Evolutionary conservation across 2,113 vertebrate species (phyloP).

Genomic region (Odontesthes bonariensis): DNA sequence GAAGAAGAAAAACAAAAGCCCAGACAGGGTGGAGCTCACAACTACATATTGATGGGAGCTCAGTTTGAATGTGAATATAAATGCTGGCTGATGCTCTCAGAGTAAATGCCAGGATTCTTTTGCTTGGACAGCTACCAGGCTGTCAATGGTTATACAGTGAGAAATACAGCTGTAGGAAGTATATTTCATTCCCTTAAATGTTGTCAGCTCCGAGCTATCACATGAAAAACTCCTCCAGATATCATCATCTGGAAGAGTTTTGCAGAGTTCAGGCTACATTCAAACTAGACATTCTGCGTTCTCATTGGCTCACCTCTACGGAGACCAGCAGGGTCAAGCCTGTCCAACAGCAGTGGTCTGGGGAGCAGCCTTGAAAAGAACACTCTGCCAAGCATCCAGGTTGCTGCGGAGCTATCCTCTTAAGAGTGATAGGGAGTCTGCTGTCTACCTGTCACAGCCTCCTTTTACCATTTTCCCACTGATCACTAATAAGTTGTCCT

Average conservation of each 20-base stretch:
- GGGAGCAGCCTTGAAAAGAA: not conserved
- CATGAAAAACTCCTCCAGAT: not conserved
- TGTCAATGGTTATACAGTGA: not conserved
- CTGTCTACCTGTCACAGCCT: no score
- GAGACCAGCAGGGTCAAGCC: not conserved
- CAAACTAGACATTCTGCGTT: not conserved
- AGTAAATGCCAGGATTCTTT: not conserved
- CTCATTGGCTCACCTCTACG: not conserved
- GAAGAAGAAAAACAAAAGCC: not conserved
- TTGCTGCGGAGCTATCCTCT: not conserved
- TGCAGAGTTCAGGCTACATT: not conserved
- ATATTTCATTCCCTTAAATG: not conserved
- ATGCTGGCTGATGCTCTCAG: not conserved
- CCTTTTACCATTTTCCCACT: no score
- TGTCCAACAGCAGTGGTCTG: not conserved
- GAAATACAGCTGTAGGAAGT: not conserved
- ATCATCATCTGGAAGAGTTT: not conserved
- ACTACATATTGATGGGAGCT: conserved; percentile 23
- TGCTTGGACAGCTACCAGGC: not conserved
- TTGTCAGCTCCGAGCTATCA: not conserved
- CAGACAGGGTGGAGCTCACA: not conserved
- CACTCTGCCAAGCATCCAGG: not conserved
- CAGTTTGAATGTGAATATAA: conserved; percentile 13
- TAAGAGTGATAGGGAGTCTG: not conserved
- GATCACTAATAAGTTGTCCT: no score